phyloP scores from a whole-genome alignment of 2,113 vertebrate genomes.

The Ifrita kowaldi region DNA sequence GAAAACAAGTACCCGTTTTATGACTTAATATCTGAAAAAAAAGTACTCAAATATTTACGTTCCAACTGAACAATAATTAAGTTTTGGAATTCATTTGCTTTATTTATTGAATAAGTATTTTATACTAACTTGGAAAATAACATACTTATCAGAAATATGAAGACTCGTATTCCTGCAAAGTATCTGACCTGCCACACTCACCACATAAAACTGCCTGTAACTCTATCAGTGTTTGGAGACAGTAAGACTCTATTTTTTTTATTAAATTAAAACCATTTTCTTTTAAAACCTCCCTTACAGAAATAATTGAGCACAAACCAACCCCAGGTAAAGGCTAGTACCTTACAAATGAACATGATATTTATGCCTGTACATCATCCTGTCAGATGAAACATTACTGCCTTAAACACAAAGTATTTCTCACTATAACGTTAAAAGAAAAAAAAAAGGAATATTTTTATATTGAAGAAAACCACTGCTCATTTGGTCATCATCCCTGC shows the following conservation, averaged over 20 bases:
- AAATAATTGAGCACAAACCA: background rate
- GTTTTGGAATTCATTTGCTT: background rate
- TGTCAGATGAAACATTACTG: background rate
- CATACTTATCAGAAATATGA: background rate
- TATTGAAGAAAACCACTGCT: background rate
- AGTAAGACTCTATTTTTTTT: background rate
- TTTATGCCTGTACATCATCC: background rate
- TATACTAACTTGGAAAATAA: background rate
- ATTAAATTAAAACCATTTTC: background rate
- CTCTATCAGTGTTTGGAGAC: background rate
- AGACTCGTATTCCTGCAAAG: background rate
- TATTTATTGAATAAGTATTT: background rate
- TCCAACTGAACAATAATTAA: background rate
- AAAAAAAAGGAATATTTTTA: background rate
- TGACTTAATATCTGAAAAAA: constrained; percentile 35
- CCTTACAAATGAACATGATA: background rate
- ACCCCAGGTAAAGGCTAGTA: background rate
- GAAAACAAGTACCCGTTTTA: background rate
- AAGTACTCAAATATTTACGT: background rate
- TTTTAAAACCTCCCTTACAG: background rate
- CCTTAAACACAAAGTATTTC: background rate
- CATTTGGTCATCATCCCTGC: background rate
- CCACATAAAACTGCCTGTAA: background rate
- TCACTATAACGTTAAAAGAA: background rate
- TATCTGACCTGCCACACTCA: background rate